Base-by-base conservation (phyloP, 2,797 vertebrate genomes). In the Spinus olivaceus region DNA sequence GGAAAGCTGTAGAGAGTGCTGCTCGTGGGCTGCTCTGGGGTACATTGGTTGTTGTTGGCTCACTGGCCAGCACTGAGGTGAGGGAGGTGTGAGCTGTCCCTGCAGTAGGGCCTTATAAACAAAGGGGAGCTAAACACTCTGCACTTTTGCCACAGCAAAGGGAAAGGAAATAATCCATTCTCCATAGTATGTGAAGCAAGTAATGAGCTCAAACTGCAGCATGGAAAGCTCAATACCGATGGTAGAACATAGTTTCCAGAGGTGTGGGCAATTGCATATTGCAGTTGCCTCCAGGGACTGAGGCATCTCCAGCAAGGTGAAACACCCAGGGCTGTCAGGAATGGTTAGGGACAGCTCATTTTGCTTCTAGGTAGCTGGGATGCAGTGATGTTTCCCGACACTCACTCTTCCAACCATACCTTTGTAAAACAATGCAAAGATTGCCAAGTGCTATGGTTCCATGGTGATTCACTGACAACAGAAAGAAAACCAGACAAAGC, bases 11-110 rank as follows among this genome's bases (percentile, higher is more conserved):
- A 17, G 19, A 50, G n/a, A 49, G 21, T 46, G 24, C 4, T 2
- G 0, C 44, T 78, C 17, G 14, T 3, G 9, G 61, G 16, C 61
- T 94, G 53, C 30, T 37, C 35, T 27, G 35, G 12, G n/a, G 10
- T 59, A 28, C n/a, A 12, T 4, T 9, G 20, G 20, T 44, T 39
- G 11, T 19, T 3, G 2, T n/a, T 77, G 85, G 17, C 73, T 63
- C 1, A 0, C 11, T 8, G 1, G 42, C 21, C 30, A 13, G 64
- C 44, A 22, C 2, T 1, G 5, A 39, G 30, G 37, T 4, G 3
- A 33, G 32, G 53, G 30, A 82, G 21, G 10, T 2, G 1, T 13
- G 49, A 59, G 21, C 21, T 66, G 12, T 59, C 21, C 33, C 24
- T 20, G 12, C 0, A 0, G 10, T 14, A 74, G 53, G 23, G 30